Conservation (phyloP, 2,113 vertebrate species). For the Chaenogobius annularis region DNA sequence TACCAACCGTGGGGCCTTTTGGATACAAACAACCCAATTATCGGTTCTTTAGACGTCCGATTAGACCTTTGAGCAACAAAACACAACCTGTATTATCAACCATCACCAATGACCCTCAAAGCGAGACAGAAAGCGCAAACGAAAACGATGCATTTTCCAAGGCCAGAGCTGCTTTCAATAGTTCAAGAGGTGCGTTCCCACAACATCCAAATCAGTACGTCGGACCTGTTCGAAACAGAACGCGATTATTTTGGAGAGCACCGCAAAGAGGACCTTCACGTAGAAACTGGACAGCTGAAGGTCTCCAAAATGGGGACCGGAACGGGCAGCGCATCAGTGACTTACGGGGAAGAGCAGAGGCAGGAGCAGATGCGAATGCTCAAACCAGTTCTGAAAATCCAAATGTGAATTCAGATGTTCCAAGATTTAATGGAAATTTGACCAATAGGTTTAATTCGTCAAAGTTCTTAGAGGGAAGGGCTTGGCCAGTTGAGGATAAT, state of each 20-base stretch:
- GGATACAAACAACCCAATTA: slow-evolving; percentile 29
- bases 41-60: slow-evolving; percentile 8
- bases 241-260: slow-evolving; percentile 15
- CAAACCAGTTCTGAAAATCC: not conserved
- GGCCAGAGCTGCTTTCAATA: slow-evolving; percentile 1
- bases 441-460: not conserved
- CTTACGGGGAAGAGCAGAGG: not conserved
- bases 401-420: not conserved
- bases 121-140: not conserved
- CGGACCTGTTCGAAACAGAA: slow-evolving; percentile 44
- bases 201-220: not conserved
- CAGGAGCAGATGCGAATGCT: not conserved
- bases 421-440: not conserved
- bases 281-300: slow-evolving; percentile 28
- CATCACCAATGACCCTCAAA: not conserved
- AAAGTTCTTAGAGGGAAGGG: not conserved
- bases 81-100: not conserved
- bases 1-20: slow-evolving; percentile 7
- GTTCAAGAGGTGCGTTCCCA: not conserved
- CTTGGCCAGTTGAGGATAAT: not conserved
- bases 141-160: not conserved
- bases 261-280: slow-evolving; percentile 17
- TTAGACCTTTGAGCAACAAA: not conserved
- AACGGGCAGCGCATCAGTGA: not conserved
- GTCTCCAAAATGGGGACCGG: slow-evolving; percentile 9